Conservation (phyloP, 2,113 vertebrate species). For the Crotalus tigris region DNA sequence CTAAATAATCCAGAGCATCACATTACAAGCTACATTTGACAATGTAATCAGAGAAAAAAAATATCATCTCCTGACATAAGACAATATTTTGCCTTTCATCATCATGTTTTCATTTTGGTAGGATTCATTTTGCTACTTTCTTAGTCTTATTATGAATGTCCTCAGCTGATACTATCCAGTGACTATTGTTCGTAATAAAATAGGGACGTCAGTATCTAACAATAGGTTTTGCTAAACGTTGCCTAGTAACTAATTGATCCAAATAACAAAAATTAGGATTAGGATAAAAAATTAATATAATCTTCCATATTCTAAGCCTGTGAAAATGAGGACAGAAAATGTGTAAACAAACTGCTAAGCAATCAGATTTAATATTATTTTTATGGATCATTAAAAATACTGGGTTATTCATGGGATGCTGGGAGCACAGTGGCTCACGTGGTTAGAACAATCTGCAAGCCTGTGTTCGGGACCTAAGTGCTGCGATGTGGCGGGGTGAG, state of each 20-base stretch:
- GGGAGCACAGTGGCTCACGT: not conserved
- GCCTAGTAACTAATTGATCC: not conserved
- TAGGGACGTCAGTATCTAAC: not conserved
- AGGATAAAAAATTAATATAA: not conserved
- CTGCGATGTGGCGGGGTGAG: not conserved
- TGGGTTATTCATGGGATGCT: not conserved
- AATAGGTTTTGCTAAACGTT: not conserved
- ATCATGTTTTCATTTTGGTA: not conserved
- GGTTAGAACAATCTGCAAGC: not conserved
- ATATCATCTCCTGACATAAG: not conserved
- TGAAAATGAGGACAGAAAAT: not conserved
- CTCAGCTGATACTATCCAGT: not conserved
- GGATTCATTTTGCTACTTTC: not conserved
- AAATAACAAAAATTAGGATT: not conserved
- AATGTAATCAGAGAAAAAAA: too few relatives aligned
- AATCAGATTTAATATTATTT: not conserved
- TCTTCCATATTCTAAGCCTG: not conserved
- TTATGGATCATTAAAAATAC: not conserved
- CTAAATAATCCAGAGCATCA: not conserved
- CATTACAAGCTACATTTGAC: not conserved
- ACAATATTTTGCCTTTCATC: not conserved
- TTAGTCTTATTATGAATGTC: not conserved
- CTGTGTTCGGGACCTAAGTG: not conserved
- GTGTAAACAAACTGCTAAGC: not conserved
- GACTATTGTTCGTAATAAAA: not conserved